phyloP scores from a whole-genome alignment of 2,113 vertebrate genomes.

The Mola mola region DNA sequence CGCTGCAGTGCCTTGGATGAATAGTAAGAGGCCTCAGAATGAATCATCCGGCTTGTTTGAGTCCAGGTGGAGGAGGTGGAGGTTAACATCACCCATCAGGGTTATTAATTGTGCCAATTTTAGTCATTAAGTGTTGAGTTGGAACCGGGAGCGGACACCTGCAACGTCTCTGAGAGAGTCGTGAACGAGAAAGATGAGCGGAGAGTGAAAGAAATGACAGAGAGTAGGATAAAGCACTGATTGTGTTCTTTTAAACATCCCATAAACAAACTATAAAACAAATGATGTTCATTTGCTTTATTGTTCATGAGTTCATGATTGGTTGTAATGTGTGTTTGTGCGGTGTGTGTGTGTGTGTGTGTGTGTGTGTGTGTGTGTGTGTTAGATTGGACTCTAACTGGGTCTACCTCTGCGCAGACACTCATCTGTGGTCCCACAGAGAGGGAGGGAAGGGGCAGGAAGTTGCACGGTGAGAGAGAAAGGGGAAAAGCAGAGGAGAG shows the following conservation, averaged over 20 bases:
- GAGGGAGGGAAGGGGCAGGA: constrained; percentile 16
- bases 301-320: too few relatives aligned
- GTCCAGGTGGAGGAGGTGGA: constrained; percentile 68
- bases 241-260: constrained; percentile 1
- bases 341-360: neutral
- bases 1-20: constrained; percentile 18
- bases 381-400: constrained; percentile 45
- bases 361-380: neutral
- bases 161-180: constrained; percentile 41
- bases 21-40: constrained; percentile 29
- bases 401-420: constrained; percentile 42
- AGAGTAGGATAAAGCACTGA: neutral
- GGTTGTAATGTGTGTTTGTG: too few relatives aligned
- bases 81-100: constrained; percentile 70
- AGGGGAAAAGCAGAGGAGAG: neutral
- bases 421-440: constrained; percentile 50
- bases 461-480: constrained; percentile 16
- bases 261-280: constrained; percentile 20
- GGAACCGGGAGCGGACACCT: constrained; percentile 53
- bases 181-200: too few relatives aligned
- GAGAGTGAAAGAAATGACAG: constrained; percentile 14
- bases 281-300: too few relatives aligned
- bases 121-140: constrained; percentile 67
- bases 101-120: constrained; percentile 72
- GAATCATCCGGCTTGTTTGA: constrained; percentile 48